A percentile compares a stretch with the other conserved stretches of the same genome.
Evolutionary conservation across 1,140 invertebrate genomes (phyloP).

Genomic region (Charaxes varanes): DNA sequence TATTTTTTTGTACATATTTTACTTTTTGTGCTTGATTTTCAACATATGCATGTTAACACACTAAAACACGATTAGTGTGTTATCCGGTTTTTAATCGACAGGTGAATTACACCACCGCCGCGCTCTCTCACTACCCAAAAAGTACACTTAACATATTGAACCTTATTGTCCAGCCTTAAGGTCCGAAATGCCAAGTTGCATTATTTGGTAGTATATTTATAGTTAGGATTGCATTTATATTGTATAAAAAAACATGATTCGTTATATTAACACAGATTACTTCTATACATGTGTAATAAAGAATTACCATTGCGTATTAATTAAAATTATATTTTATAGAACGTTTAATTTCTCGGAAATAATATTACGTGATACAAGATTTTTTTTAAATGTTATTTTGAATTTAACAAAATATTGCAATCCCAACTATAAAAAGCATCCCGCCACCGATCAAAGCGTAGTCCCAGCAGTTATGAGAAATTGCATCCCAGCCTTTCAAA

Average conservation of each 20-base stretch:
- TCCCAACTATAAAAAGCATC: slow-evolving; percentile 34
- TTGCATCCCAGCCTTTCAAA: slow-evolving; percentile 31
- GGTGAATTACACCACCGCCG: slow-evolving; percentile 22
- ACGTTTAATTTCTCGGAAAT: neutral
- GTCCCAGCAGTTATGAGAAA: slow-evolving; percentile 44
- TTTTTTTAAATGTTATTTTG: neutral
- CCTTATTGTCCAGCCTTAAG: neutral
- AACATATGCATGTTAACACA: slow-evolving; percentile 12
- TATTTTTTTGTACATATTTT: no score
- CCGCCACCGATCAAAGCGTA: slow-evolving; percentile 59
- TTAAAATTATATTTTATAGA: neutral
- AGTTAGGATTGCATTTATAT: slow-evolving; percentile 20
- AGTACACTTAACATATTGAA: slow-evolving; percentile 3
- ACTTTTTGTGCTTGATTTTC: slow-evolving; percentile 1
- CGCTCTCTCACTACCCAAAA: slow-evolving; percentile 15
- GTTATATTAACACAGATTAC: no score
- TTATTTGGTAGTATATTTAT: slow-evolving; percentile 16
- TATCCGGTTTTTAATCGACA: slow-evolving; percentile 10
- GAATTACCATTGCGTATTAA: no score
- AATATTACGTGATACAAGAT: neutral
- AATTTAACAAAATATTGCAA: slow-evolving; percentile 3
- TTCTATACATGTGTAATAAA: no score
- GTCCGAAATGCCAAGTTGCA: slow-evolving; percentile 3
- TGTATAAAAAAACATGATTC: no score
- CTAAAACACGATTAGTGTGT: slow-evolving; percentile 18